Evolutionary conservation across 2,888 invertebrate genomes (phyloP).

Genomic region (Zygaena filipendulae): DNA sequence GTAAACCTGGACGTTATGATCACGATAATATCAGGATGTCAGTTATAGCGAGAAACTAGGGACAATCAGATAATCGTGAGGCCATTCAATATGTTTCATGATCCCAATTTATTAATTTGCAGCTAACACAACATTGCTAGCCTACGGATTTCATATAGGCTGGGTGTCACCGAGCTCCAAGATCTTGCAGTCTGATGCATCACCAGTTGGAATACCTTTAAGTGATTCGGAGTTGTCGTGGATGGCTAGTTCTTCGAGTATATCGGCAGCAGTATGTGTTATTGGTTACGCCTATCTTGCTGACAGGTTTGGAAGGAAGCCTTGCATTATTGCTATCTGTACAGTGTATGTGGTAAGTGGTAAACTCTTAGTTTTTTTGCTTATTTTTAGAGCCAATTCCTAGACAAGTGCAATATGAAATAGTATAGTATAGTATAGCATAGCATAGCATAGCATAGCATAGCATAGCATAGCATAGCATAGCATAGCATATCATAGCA

Average conservation of each 20-base stretch:
- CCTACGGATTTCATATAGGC: conserved; percentile 45
- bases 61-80: too few species aligned
- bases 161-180: conserved; percentile 46
- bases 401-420: too few species aligned
- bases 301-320: conserved; percentile 46
- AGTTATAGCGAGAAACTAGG: too few species aligned
- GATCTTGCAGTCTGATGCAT: conserved; percentile 27
- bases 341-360: conserved; percentile 43
- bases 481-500: too few species aligned
- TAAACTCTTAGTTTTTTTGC: neutral
- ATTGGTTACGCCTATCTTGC: conserved; percentile 46
- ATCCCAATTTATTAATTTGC: conserved; percentile 21
- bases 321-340: conserved; percentile 44
- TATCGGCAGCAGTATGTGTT: conserved; percentile 35
- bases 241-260: conserved; percentile 39
- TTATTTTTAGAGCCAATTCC: too few species aligned
- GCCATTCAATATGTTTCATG: too few species aligned
- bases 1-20: too few species aligned
- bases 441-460: too few species aligned
- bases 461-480: too few species aligned
- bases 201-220: conserved; percentile 30
- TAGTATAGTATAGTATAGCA: too few species aligned
- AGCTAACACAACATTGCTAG: conserved; percentile 47
- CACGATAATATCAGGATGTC: too few species aligned
- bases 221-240: conserved; percentile 34